phyloP scores from a whole-genome alignment of 2,113 vertebrate species.

The Vulpes lagopus region DNA sequence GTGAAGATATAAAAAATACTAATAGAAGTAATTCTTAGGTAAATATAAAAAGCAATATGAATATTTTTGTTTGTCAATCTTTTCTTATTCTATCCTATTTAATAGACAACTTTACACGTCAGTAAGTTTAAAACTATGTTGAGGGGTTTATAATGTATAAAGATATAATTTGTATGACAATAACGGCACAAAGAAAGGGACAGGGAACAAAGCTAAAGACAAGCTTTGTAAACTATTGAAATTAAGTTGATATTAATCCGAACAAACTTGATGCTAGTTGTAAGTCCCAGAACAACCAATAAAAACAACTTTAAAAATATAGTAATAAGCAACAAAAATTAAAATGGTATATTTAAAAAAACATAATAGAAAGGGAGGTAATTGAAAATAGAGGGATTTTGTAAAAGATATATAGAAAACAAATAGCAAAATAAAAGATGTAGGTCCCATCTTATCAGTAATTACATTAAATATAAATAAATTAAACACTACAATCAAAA shows the following conservation, averaged over 20 bases:
- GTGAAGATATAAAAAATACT: background rate
- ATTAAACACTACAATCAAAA: background rate
- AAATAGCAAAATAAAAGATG: background rate
- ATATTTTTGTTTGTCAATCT: background rate
- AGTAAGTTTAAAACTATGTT: background rate
- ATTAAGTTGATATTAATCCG: background rate
- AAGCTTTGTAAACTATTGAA: background rate
- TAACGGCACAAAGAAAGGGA: background rate
- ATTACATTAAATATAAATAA: background rate
- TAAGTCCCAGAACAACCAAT: background rate
- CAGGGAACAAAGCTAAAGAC: background rate
- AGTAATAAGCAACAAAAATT: background rate
- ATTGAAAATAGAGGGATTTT: background rate
- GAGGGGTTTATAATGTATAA: background rate
- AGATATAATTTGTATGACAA: background rate
- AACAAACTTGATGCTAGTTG: background rate
- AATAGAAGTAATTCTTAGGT: background rate
- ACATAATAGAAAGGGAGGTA: background rate
- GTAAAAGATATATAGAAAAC: background rate
- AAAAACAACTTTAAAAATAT: background rate
- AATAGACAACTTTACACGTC: background rate
- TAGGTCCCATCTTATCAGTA: background rate
- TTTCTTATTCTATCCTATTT: background rate
- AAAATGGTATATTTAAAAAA: background rate
- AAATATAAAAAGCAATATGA: background rate